A percentile compares a stretch with the other conserved stretches of the same genome.
Evolutionary conservation across 2,888 invertebrate species (phyloP).

Genomic region (Phyllotreta cruciferae): DNA sequence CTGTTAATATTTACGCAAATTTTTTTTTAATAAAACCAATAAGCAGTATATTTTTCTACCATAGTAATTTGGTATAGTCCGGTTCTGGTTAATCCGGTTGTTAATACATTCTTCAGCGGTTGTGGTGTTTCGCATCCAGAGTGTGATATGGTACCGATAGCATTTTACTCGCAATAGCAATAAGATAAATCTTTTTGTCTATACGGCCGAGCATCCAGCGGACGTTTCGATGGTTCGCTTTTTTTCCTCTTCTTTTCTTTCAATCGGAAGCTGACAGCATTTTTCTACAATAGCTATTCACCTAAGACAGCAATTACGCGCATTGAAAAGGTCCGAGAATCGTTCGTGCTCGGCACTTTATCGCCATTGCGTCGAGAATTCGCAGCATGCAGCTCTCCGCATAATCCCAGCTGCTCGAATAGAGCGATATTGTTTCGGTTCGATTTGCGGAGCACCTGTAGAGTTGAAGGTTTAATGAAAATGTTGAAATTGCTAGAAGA

Average conservation of each 20-base stretch:
- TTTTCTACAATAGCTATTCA: conserved; percentile 35
- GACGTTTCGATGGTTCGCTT: conserved; percentile 6
- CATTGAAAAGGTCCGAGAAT: conserved; percentile 20
- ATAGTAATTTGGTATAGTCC: conserved; percentile 6
- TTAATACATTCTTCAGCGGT: conserved; percentile 37
- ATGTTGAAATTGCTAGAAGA: no score
- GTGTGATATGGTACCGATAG: conserved; percentile 42
- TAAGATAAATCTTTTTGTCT: conserved; percentile 39
- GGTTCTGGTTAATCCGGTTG: conserved; percentile 41
- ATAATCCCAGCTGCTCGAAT: neutral
- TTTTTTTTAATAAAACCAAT: no score
- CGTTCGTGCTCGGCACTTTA: conserved; percentile 5
- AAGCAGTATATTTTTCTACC: no score
- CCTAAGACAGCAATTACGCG: conserved; percentile 27
- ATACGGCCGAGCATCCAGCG: conserved; percentile 32
- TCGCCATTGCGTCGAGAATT: conserved; percentile 11
- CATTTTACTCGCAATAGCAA: conserved; percentile 38
- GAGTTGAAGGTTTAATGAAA: no score
- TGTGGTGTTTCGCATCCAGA: conserved; percentile 34
- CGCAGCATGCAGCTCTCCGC: no score
- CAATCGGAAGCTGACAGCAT: conserved; percentile 36
- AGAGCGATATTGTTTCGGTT: neutral
- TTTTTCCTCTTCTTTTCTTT: conserved; percentile 24
- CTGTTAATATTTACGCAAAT: no score
- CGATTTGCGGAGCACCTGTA: no score